These are phyloP conservation scores for Dolichomitus sp. DNA, from an alignment of 2,888 invertebrate species.

Conservation along the genomic window DNA sequence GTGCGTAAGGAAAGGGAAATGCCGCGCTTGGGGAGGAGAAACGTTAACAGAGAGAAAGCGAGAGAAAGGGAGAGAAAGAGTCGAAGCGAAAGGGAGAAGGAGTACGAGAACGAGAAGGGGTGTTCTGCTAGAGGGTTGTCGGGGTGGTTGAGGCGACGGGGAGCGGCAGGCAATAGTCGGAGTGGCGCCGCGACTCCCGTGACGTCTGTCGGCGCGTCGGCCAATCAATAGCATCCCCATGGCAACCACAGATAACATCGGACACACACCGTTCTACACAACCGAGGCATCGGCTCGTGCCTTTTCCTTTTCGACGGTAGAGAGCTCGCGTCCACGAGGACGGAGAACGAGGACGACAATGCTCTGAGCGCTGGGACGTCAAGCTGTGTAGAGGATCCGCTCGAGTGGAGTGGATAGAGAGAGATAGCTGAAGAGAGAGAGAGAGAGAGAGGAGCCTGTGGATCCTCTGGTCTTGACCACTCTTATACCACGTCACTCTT, in stretches of 20 bases:
- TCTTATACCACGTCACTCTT: slow-evolving; percentile 25
- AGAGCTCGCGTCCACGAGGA: slow-evolving; percentile 19
- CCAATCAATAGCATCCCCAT: slow-evolving; percentile 86
- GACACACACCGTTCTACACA: slow-evolving; percentile 83
- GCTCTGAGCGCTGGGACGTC: slow-evolving; percentile 38
- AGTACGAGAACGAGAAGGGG: slow-evolving; percentile 60
- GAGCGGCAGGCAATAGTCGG: slow-evolving; percentile 87
- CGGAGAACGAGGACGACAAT: slow-evolving; percentile 39
- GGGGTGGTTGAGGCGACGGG: slow-evolving; percentile 62
- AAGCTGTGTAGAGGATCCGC: slow-evolving; percentile 27
- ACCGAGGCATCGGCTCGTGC: slow-evolving; percentile 71
- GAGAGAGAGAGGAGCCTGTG: background rate
- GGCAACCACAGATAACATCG: slow-evolving; percentile 86
- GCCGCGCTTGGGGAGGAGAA: slow-evolving; percentile 44
- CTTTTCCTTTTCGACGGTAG: slow-evolving; percentile 57
- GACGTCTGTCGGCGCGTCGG: slow-evolving; percentile 87
- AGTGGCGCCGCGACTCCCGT: slow-evolving; percentile 88
- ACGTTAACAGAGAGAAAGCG: slow-evolving; percentile 12
- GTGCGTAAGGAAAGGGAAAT: slow-evolving; percentile 43
- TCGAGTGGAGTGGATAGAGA: background rate
- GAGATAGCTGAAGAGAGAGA: background rate
- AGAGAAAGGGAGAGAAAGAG: slow-evolving; percentile 36
- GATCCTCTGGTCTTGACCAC: slow-evolving; percentile 20
- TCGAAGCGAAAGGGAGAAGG: slow-evolving; percentile 26
- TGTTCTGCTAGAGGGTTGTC: slow-evolving; percentile 63